Evolutionary conservation across 1,140 invertebrate species (phyloP), one percentile per base, ranked within the genome.

Genomic region (Muscidifurax raptorellus): DNA sequence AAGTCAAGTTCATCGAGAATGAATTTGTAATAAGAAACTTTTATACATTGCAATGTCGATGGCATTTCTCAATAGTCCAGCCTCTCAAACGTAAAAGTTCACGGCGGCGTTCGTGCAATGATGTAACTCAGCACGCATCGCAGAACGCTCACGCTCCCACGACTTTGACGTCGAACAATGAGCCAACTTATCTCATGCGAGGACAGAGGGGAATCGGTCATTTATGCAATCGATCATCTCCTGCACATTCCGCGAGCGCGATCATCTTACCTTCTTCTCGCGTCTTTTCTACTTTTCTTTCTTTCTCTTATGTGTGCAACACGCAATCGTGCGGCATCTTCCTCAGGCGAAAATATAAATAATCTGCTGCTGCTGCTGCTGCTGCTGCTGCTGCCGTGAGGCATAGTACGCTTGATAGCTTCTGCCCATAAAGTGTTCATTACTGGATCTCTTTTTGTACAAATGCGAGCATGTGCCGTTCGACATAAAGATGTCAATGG

Each of bases 161-260:
- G 71, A 72, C 71, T 30, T 36, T 36, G 71, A 72, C 32, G 28
- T 30, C 71, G 71, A 72, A 72, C 30, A 72, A 72, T 72, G 30
- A 72, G 30, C 28, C 71, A 12, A 72, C 71, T 72, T 72, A 72
- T 72, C 71, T 72, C 71, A 12, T 18, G 15, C 59, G 30, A 72
- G 71, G 22, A 72, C 71, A 72, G 71, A 40, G 30, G 30, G 28
- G 71, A 72, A 72, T 72, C 71, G 71, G 30, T 36, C 71, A 32
- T 72, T 72, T 72, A 72, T 72, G 28, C 71, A 72, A 72, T 72
- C 71, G 71, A 72, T 72, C 71, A 72, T 72, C 28, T 72, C 15
- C 71, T 6, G 13, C 30, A 15, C 71, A 72, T 72, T 32, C 28
- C 71, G 30, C 71, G 30, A 72, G 3, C 71, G 28, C 28, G 28